Evolutionary conservation across 2,113 vertebrate genomes (phyloP).

Genomic region (Festucalex cinctus): DNA sequence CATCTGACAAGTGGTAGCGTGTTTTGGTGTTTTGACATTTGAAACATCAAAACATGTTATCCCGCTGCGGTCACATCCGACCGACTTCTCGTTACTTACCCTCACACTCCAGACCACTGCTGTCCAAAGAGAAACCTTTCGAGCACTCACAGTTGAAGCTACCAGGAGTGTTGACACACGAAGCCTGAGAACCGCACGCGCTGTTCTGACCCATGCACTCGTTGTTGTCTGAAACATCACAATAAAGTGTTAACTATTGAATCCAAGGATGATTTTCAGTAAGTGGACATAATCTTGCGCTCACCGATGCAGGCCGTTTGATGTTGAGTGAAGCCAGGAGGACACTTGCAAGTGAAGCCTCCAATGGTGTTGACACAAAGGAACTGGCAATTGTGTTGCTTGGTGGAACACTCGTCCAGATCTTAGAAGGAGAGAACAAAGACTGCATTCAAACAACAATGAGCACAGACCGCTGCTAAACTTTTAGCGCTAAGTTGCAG

Average conservation of each 20-base stretch:
- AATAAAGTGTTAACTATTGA: background rate
- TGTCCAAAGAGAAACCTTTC: conserved; percentile 85
- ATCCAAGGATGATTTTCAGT: background rate
- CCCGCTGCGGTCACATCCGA: background rate
- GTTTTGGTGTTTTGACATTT: background rate
- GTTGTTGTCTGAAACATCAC: conserved; percentile 78
- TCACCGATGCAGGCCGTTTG: conserved; percentile 88
- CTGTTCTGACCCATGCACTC: conserved; percentile 80
- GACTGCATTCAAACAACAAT: background rate
- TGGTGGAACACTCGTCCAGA: conserved; percentile 90
- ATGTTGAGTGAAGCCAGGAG: conserved; percentile 87
- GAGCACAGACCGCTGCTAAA: background rate
- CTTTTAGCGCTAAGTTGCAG: too few species aligned
- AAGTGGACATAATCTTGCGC: background rate
- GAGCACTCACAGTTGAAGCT: conserved; percentile 91
- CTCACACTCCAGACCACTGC: conserved; percentile 80
- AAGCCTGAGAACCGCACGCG: conserved; percentile 77
- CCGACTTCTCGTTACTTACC: conserved; percentile 63
- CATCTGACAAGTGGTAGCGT: conserved; percentile 67
- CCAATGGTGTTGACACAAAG: conserved; percentile 88
- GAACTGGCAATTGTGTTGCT: conserved; percentile 96
- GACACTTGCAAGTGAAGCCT: conserved; percentile 90
- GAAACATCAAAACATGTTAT: background rate
- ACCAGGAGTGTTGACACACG: conserved; percentile 83
- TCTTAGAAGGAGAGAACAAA: conserved; percentile 66